These are phyloP conservation scores for Chloroceryle aenea DNA, from an alignment of 2,113 vertebrate genomes.

Conservation along the genomic window DNA sequence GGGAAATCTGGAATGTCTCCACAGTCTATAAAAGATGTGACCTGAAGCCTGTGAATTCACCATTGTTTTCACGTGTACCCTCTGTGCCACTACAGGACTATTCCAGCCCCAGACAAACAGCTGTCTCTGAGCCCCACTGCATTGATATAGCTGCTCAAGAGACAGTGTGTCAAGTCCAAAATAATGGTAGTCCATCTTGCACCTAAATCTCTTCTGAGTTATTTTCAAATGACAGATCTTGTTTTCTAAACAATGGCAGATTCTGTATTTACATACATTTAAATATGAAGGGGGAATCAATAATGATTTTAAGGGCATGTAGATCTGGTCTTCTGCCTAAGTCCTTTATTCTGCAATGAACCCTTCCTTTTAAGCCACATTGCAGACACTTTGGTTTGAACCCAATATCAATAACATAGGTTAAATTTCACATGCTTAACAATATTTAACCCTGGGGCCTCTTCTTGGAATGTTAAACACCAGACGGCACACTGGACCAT, in stretches of 20 bases:
- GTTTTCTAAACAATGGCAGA: background rate
- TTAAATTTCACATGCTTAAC: slow-evolving; percentile 68
- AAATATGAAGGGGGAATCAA: slow-evolving; percentile 56
- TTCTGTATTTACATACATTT: background rate
- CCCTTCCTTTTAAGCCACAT: slow-evolving; percentile 62
- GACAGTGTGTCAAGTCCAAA: too few species aligned
- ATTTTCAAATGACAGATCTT: background rate
- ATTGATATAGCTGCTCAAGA: background rate
- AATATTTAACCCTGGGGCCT: slow-evolving; percentile 67
- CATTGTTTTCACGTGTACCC: fast-evolving
- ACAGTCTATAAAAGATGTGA: background rate
- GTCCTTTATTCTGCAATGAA: slow-evolving; percentile 51
- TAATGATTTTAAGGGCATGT: slow-evolving; percentile 33
- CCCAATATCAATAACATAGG: slow-evolving; percentile 68
- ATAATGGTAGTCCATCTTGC: background rate
- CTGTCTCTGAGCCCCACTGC: background rate
- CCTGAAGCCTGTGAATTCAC: background rate
- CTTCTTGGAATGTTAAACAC: slow-evolving; percentile 9
- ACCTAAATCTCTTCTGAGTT: background rate
- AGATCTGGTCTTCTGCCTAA: slow-evolving; percentile 40
- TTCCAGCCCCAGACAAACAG: background rate
- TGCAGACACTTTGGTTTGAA: slow-evolving; percentile 66
- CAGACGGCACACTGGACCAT: background rate
- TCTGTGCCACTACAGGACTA: background rate
- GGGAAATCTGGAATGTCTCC: background rate